Conservation (phyloP, 1,140 invertebrate genomes). For the Drosophila biarmipes region DNA sequence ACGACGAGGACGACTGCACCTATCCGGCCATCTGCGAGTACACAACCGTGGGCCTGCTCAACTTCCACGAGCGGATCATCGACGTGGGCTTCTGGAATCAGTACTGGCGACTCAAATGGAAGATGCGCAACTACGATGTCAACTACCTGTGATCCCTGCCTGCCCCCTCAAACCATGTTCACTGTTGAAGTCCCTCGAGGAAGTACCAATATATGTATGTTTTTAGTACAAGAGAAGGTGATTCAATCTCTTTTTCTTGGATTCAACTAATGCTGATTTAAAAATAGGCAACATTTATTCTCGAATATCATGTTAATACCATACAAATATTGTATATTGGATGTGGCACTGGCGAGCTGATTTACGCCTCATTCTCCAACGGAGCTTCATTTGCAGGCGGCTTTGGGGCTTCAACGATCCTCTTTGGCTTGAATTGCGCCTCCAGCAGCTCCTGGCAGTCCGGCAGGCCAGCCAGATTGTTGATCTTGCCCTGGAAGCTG, state of each 20-base stretch:
- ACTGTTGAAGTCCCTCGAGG: slow-evolving; percentile 20
- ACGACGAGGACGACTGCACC: slow-evolving; percentile 87
- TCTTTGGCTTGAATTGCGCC: slow-evolving; percentile 84
- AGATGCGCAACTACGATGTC: slow-evolving; percentile 92
- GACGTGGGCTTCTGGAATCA: slow-evolving; percentile 91
- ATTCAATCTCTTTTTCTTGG: neutral
- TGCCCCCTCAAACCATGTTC: slow-evolving; percentile 82
- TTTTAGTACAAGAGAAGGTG: slow-evolving; percentile 16
- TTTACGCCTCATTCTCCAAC: neutral
- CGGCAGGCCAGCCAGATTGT: slow-evolving; percentile 85
- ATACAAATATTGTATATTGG: slow-evolving; percentile 10
- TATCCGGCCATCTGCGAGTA: slow-evolving; percentile 91
- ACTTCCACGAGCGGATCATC: slow-evolving; percentile 88
- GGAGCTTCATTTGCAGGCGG: slow-evolving; percentile 42
- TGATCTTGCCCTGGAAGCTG: slow-evolving; percentile 87
- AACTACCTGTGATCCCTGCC: slow-evolving; percentile 85
- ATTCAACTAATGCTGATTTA: neutral
- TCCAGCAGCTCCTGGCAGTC: slow-evolving; percentile 85
- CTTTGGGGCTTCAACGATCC: slow-evolving; percentile 4
- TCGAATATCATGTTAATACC: slow-evolving; percentile 2
- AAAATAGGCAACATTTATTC: slow-evolving; percentile 5
- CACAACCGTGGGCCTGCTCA: slow-evolving; percentile 87
- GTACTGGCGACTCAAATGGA: slow-evolving; percentile 90
- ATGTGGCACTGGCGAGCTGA: neutral
- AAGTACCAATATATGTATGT: slow-evolving; percentile 41